Evolutionary conservation across 1,140 invertebrate genomes (phyloP).

Genomic region (Drosophila aff.): DNA sequence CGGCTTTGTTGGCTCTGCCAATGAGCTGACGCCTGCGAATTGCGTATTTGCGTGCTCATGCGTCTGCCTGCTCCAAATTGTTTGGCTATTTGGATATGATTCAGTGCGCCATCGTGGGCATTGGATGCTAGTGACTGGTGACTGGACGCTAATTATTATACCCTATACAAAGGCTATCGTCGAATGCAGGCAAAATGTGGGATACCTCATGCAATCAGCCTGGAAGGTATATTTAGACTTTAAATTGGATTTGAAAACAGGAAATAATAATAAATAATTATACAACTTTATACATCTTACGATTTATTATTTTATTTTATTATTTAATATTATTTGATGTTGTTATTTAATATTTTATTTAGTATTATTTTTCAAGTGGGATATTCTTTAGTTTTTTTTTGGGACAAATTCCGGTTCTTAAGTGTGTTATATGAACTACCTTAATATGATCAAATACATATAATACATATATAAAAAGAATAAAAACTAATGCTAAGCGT

Average conservation of each 20-base stretch:
- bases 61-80: constrained; percentile 22
- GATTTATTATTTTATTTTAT: background rate
- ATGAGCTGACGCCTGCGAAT: constrained; percentile 32
- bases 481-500: background rate
- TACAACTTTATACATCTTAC: background rate
- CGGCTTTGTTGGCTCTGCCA: constrained; percentile 17
- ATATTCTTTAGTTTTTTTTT: background rate
- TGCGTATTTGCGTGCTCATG: constrained; percentile 40
- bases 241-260: fast-evolving
- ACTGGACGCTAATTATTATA: constrained; percentile 30
- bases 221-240: background rate
- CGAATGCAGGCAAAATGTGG: background rate
- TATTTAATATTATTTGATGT: background rate
- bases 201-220: background rate
- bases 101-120: constrained; percentile 20
- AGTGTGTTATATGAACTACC: background rate
- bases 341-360: background rate
- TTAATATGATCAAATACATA: background rate
- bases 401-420: background rate
- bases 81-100: constrained; percentile 36
- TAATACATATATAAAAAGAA: too few relatives aligned
- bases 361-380: background rate
- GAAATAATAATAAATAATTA: background rate
- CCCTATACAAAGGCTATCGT: background rate
- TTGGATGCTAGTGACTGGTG: constrained; percentile 15